A percentile compares a stretch with the other conserved stretches of the same genome.
These are phyloP conservation scores for Chloroclysta siterata DNA, from an alignment of 2,888 invertebrate species.

Conservation along the genomic window DNA sequence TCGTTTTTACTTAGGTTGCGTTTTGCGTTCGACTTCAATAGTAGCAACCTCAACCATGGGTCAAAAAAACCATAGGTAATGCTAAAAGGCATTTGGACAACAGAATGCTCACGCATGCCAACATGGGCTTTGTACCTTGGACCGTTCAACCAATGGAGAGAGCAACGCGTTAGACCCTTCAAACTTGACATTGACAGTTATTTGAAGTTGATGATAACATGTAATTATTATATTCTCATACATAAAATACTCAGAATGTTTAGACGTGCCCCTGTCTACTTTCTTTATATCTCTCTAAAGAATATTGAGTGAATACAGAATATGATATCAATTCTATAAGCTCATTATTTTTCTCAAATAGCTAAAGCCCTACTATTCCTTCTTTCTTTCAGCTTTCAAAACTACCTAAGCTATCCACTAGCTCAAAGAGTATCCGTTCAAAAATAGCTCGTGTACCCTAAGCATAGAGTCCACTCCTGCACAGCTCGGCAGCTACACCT, in stretches of 20 bases:
- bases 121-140: neutral
- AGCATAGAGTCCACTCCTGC: constrained; percentile 10
- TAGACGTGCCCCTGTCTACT: too few species aligned
- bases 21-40: too few species aligned
- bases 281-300: too few species aligned
- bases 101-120: constrained; percentile 50
- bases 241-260: too few species aligned
- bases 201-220: neutral
- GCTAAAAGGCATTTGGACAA: constrained; percentile 42
- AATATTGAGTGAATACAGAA: neutral
- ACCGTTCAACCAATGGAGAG: neutral
- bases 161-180: neutral
- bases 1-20: too few species aligned
- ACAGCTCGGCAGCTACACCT: constrained; percentile 23
- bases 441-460: neutral
- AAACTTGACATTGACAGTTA: neutral
- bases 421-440: constrained; percentile 18
- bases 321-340: neutral
- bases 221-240: too few species aligned
- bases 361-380: neutral
- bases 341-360: too few species aligned
- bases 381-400: neutral
- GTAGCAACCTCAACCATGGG: too few species aligned
- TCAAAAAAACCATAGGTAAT: neutral
- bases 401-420: constrained; percentile 8